Evolutionary conservation across 2,113 vertebrate species (phyloP).

Genomic region (Toxotes jaculatrix): DNA sequence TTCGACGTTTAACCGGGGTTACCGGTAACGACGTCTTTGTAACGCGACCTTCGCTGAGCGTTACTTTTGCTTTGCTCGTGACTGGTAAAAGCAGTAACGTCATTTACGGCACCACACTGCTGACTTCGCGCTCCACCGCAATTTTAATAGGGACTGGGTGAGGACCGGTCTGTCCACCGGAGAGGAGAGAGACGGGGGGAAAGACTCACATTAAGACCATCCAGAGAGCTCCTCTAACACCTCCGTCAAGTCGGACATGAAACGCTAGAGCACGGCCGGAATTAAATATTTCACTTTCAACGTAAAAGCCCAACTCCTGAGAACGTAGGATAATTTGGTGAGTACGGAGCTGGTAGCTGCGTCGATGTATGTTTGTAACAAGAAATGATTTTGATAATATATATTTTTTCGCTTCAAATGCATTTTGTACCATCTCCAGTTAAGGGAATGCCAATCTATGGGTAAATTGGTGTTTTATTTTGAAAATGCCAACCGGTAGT

Average conservation of each 20-base stretch:
- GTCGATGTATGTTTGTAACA: background rate
- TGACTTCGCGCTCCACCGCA: conserved; percentile 60
- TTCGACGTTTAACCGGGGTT: background rate
- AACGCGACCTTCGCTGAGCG: background rate
- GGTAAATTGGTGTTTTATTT: background rate
- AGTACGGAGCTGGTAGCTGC: background rate
- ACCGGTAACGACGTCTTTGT: background rate
- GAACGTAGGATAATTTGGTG: background rate
- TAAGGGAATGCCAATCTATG: too few relatives aligned
- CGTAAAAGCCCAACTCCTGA: conserved; percentile 8
- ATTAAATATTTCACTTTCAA: background rate
- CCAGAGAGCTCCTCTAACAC: conserved; percentile 15
- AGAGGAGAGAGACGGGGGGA: conserved; percentile 19
- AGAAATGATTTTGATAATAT: background rate
- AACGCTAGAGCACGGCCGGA: background rate
- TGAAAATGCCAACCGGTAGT: conserved; percentile 27
- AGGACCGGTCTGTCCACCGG: conserved; percentile 7
- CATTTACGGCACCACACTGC: conserved; percentile 47
- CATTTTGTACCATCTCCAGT: too few relatives aligned
- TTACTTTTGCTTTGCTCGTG: background rate
- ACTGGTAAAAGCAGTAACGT: conserved; percentile 3
- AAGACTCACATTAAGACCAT: conserved; percentile 10
- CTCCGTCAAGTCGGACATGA: conserved; percentile 26
- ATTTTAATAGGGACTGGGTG: conserved; percentile 37
- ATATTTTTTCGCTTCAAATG: background rate